Conservation (phyloP, 2,888 invertebrate genomes). For the Tetramorium bicarinatum region DNA sequence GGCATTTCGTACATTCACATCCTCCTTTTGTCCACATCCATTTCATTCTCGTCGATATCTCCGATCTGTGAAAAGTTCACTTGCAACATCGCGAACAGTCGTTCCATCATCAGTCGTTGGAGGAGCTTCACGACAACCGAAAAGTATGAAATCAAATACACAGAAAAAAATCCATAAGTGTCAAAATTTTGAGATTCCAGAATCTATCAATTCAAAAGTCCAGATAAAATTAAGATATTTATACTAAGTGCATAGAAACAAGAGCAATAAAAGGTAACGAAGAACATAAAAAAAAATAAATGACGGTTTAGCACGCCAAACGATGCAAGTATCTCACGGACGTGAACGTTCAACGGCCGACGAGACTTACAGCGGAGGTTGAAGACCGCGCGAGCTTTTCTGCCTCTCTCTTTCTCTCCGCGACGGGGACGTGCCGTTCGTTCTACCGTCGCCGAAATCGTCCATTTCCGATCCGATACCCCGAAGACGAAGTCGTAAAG, state of each 20-base stretch:
- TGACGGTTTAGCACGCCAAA: too few species aligned
- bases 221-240: background rate
- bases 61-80: conserved; percentile 61
- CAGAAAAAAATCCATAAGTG: background rate
- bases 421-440: conserved; percentile 13
- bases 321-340: background rate
- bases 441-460: conserved; percentile 30
- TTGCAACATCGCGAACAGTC: conserved; percentile 15
- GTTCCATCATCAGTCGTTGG: conserved; percentile 18
- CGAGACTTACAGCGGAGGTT: background rate
- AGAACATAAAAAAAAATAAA: background rate
- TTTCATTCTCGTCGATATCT: conserved; percentile 62
- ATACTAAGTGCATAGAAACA: background rate
- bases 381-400: conserved; percentile 2
- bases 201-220: background rate
- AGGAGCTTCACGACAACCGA: background rate
- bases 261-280: background rate
- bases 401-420: background rate
- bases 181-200: background rate
- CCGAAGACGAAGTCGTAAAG: conserved; percentile 34
- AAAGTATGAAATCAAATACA: background rate
- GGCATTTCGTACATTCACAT: conserved; percentile 65
- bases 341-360: background rate
- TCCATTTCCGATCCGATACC: conserved; percentile 43
- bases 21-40: conserved; percentile 69